Conservation (phyloP, 2,888 invertebrate genomes). For the Sipha maydis region DNA sequence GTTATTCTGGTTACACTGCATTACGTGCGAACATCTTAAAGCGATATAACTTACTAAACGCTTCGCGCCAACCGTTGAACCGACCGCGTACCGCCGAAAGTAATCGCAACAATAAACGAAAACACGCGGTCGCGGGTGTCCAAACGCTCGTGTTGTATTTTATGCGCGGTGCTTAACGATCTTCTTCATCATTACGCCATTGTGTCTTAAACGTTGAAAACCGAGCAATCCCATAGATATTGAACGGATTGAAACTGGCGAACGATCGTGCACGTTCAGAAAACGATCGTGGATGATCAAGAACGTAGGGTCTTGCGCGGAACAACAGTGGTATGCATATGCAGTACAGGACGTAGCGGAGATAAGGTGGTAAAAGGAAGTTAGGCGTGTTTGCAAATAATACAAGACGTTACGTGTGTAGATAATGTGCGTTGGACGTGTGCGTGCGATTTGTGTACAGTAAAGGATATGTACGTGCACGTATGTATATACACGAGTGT, state of each 20-base stretch:
- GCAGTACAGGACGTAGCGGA: background rate
- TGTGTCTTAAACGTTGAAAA: background rate
- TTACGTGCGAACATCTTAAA: too few species aligned
- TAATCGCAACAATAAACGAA: background rate
- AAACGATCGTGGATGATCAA: background rate
- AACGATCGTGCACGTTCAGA: background rate
- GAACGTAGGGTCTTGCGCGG: background rate
- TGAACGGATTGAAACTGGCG: background rate
- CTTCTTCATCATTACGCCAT: too few species aligned
- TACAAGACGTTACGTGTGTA: conserved; percentile 1
- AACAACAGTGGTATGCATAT: background rate
- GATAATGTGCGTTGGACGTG: background rate
- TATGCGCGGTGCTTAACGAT: background rate
- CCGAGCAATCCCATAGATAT: background rate
- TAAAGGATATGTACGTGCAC: background rate
- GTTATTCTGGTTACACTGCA: too few species aligned
- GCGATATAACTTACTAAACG: background rate
- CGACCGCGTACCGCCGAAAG: background rate
- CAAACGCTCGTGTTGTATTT: background rate
- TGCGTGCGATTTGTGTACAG: background rate
- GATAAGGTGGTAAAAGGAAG: background rate
- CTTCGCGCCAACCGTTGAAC: background rate
- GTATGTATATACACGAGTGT: background rate
- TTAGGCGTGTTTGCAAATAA: conserved; percentile 5
- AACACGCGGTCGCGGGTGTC: background rate